These are phyloP conservation scores for Erynnis tages DNA, from an alignment of 2,888 invertebrate species.

Conservation along the genomic window DNA sequence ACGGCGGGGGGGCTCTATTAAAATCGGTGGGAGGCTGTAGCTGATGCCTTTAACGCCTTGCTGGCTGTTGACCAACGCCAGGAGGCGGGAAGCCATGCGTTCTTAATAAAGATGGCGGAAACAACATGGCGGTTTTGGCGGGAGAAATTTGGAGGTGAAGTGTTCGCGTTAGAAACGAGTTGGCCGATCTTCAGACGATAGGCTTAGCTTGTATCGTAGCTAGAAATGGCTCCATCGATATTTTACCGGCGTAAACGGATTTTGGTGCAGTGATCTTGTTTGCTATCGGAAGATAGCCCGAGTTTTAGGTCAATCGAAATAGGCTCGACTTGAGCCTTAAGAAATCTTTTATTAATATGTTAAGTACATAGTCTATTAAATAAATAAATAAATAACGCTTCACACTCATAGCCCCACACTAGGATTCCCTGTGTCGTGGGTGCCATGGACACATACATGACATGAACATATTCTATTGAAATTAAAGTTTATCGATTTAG, in stretches of 20 bases:
- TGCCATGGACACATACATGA: too few relatives aligned
- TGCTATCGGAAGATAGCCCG: background rate
- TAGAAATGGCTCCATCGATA: constrained; percentile 19
- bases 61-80: constrained; percentile 78
- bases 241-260: constrained; percentile 21
- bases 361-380: too few relatives aligned
- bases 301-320: too few relatives aligned
- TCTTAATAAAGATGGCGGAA: constrained; percentile 78
- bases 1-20: constrained; percentile 52
- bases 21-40: constrained; percentile 64
- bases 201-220: constrained; percentile 23
- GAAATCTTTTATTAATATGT: too few relatives aligned
- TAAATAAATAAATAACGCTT: too few relatives aligned
- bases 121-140: constrained; percentile 66
- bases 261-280: constrained; percentile 11
- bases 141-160: constrained; percentile 49
- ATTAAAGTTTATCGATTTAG: too few relatives aligned
- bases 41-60: constrained; percentile 80
- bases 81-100: constrained; percentile 76
- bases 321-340: too few relatives aligned
- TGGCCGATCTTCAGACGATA: constrained; percentile 23
- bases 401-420: too few relatives aligned
- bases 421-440: too few relatives aligned
- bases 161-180: constrained; percentile 33
- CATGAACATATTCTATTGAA: too few relatives aligned